A percentile compares a stretch with the other conserved stretches of the same genome.
Evolutionary conservation across 2,888 invertebrate species (phyloP).

Genomic region (Luffia ferchaultella): DNA sequence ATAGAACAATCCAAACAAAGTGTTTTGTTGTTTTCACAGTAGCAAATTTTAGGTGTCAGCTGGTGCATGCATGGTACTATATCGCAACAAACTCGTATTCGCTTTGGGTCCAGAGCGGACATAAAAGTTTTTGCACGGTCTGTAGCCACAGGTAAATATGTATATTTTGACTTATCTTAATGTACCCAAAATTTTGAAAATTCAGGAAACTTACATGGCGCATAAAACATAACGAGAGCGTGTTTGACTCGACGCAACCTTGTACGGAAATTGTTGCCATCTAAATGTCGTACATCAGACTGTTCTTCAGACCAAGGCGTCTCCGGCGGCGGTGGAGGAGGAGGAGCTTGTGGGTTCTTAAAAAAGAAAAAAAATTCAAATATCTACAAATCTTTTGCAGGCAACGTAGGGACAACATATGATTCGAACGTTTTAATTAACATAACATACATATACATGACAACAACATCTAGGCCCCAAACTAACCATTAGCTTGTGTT

Average conservation of each 20-base stretch:
- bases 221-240: conserved; percentile 90
- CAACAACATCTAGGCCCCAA: no score
- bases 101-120: no score
- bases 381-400: no score
- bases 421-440: neutral
- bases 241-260: conserved; percentile 87
- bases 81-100: no score
- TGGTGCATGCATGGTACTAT: no score
- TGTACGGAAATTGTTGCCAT: conserved; percentile 74
- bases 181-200: neutral
- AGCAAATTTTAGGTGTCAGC: no score
- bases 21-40: no score
- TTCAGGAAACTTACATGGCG: conserved; percentile 77
- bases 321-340: conserved; percentile 84
- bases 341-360: conserved; percentile 80
- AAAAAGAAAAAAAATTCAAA: conserved; percentile 2
- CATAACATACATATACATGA: conserved; percentile 1
- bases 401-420: neutral
- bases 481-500: no score
- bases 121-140: no score
- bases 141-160: no score
- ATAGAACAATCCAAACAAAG: no score
- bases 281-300: conserved; percentile 79
- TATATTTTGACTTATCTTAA: no score
- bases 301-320: conserved; percentile 81